Evolutionary conservation across 64 coral and sea anemone genomes (phyloP), one percentile per base, ranked within the genome.

Genomic region (Hydrozoanthus tunicans): DNA sequence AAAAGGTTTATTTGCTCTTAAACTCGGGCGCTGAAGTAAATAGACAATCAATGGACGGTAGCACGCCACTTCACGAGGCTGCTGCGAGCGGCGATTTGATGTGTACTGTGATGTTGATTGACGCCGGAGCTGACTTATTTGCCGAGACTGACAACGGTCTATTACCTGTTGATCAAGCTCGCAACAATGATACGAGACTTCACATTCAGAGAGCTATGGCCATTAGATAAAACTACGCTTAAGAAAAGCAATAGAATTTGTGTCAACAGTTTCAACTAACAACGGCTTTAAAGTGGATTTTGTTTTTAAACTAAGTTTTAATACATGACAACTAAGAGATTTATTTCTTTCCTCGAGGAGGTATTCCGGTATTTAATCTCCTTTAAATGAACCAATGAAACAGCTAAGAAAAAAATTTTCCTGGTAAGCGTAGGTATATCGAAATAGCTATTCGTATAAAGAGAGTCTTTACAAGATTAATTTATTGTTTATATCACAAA

Each of bases 11-110:
- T 0, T 57, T 92, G 7, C 78, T 96, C 32, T 86, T 96, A 43
- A 84, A 94, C 11, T 79, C 81, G 9, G 95, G 95, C 6, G 95
- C 95, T 43, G 95, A 96, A 70, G 95, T 96, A 5, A 96, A 96
- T 56, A 79, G 95, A 75, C 95, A 96, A 51, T 93, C 95, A 57
- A 64, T 96, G 17, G 74, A 94, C 51, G 95, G 95, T 14, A 96
- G 95, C 58, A 94, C 89, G 17, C 92, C 95, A 6, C 70, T 96
- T 3, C 95, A 96, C 10, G 95, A 96, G 83, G 95, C 95, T 12
- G 95, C 86, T 11, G 24, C 60, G 7, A 81, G 90, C 13, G 95
- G 95, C 26, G 92, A 79, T 26, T 9, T 91, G 11, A 90, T 80
- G 1, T 86, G 81, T 63, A 77, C 92, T 4, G 63, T 93, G 17